Evolutionary conservation across 1,140 invertebrate species (phyloP), one percentile per base, ranked within the genome.

Genomic region (Musca vetustissima): DNA sequence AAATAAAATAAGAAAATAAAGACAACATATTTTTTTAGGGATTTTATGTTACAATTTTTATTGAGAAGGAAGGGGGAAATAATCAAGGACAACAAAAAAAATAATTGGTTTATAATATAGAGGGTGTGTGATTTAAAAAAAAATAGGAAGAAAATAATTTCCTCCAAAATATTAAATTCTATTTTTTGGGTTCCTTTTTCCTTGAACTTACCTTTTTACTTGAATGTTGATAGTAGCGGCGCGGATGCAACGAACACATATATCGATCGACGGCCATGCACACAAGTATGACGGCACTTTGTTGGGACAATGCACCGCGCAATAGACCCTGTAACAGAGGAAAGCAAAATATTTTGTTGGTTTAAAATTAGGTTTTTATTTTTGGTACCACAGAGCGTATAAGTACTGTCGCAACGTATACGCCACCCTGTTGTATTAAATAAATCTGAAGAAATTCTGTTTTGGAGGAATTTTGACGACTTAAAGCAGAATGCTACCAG

Each of bases 251-350:
- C 84, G 93, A 89, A 80, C 91, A 93, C 74, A 93, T 86, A 81
- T 94, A 94, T 80, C 92, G 87, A 84, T 94, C 92, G 78, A 93
- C 90, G 22, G 92, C 92, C 92, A 94, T 93, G 83, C 92, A 93
- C 66, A 94, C 91, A 72, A 93, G 85, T 73, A 93, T 93, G 50
- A 93, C 89, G 64, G 92, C 92, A 80, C 91, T 92, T 82, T 94
- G 92, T 84, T 93, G 92, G 73, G 90, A 92, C 21, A 94, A 87
- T 24, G 92, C 92, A 49, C 92, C 92, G 59, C 92, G 85, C 65
- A 94, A 85, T 66, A 94, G 81, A 47, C 92, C 92, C 92, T 94
- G 85, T 9, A 89, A 89, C 22, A 13, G 4, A 52, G 17, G 11
- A 67, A 49, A 19, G 43, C 13, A 43, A 43, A 43, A 19, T 50